These are phyloP conservation scores for Pectinophora gossypiella DNA, from an alignment of 1,140 invertebrate species.

Conservation along the genomic window DNA sequence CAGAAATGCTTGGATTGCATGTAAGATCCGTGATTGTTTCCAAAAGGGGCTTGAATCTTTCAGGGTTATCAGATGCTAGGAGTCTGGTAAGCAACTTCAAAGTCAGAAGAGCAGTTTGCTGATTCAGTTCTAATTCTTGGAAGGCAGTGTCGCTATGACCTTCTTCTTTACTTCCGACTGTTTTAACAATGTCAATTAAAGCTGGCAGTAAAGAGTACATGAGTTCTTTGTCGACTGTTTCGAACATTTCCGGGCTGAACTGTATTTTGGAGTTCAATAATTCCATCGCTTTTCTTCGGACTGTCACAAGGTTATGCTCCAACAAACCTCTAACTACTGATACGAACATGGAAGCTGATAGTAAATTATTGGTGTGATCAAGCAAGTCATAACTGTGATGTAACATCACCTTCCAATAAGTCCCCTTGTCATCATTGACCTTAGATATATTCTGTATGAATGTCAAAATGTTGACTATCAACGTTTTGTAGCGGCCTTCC, in stretches of 20 bases:
- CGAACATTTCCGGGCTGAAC: constrained; percentile 78
- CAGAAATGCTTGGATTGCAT: constrained; percentile 77
- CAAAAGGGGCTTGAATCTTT: constrained; percentile 80
- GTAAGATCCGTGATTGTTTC: constrained; percentile 79
- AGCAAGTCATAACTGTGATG: constrained; percentile 86
- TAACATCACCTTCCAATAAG: constrained; percentile 88
- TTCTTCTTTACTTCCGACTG: constrained; percentile 67
- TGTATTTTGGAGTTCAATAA: constrained; percentile 88
- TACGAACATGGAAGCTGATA: constrained; percentile 87
- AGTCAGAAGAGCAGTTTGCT: constrained; percentile 88
- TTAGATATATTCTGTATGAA: constrained; percentile 81
- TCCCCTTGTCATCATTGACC: constrained; percentile 77
- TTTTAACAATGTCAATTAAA: constrained; percentile 79
- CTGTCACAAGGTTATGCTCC: constrained; percentile 79
- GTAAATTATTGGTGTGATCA: constrained; percentile 84
- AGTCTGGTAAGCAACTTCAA: constrained; percentile 87
- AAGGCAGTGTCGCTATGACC: constrained; percentile 57
- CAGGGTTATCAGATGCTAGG: constrained; percentile 79
- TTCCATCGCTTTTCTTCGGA: constrained; percentile 89
- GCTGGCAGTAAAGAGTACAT: constrained; percentile 78
- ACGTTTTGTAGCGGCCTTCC: constrained; percentile 78
- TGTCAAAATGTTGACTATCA: constrained; percentile 81
- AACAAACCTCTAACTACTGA: constrained; percentile 84
- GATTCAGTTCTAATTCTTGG: constrained; percentile 78
- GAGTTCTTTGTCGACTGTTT: constrained; percentile 63